Conservation (phyloP, 2,888 invertebrate genomes). For the Sphaerophoria taeniata region DNA sequence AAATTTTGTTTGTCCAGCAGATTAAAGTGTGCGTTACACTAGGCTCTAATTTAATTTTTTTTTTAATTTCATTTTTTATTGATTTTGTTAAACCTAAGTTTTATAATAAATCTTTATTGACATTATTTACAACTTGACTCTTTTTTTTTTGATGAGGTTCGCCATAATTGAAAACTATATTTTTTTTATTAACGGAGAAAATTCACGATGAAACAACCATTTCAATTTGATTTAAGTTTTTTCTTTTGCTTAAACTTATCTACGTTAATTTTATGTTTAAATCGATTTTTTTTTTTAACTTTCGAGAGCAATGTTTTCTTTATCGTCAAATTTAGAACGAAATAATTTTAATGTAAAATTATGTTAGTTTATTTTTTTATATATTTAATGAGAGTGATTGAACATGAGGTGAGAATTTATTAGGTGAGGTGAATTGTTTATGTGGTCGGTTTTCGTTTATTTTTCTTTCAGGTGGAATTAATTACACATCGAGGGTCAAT, state of each 20-base stretch:
- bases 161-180: conserved; percentile 30
- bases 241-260: conserved; percentile 15
- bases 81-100: conserved; percentile 29
- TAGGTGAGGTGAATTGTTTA: conserved; percentile 36
- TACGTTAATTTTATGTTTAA: conserved; percentile 23
- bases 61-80: conserved; percentile 19
- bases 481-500: conserved; percentile 40
- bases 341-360: neutral
- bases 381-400: conserved; percentile 47
- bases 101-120: conserved; percentile 32
- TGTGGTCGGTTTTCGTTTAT: conserved; percentile 19
- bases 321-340: neutral
- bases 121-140: conserved; percentile 59
- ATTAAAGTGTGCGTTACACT: conserved; percentile 68
- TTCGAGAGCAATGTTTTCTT: conserved; percentile 20
- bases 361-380: neutral
- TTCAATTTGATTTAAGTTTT: conserved; percentile 53
- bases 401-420: conserved; percentile 47
- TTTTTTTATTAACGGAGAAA: neutral
- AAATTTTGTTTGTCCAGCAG: neutral
- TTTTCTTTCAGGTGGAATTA: conserved; percentile 56
- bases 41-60: conserved; percentile 39
- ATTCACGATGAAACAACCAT: conserved; percentile 62
- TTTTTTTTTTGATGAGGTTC: conserved; percentile 7
- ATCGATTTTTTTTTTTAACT: conserved; percentile 25